These are phyloP conservation scores for Stramonita haemastoma DNA, from an alignment of 2,888 invertebrate genomes.

Conservation along the genomic window DNA sequence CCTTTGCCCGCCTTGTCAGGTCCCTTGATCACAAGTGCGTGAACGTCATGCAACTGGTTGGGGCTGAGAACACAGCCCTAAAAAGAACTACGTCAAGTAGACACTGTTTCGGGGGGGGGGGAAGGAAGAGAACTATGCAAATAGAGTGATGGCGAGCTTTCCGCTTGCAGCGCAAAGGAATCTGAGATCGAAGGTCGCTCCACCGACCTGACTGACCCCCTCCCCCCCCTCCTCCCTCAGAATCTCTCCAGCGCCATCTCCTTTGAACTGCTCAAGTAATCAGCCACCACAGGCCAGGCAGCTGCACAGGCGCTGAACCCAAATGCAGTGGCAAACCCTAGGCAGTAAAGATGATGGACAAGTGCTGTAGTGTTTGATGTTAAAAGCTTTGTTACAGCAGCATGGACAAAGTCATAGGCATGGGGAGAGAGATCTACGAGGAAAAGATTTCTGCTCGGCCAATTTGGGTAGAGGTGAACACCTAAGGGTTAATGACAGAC, in stretches of 20 bases:
- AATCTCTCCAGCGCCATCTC: not conserved
- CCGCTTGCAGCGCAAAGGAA: not conserved
- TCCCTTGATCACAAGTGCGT: not conserved
- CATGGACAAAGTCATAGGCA: not conserved
- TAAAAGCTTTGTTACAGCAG: conserved; percentile 1
- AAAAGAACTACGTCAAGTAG: not conserved
- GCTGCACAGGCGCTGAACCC: not conserved
- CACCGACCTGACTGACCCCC: not conserved
- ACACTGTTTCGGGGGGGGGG: not conserved
- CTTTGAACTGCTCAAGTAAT: not conserved
- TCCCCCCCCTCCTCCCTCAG: not conserved
- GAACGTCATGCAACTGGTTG: not conserved
- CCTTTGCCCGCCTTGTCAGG: not conserved
- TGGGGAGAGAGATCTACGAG: not conserved
- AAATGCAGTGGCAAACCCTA: not conserved
- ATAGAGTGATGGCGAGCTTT: not conserved
- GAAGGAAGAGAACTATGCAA: conserved; percentile 2
- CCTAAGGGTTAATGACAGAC: not conserved
- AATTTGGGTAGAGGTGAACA: not conserved
- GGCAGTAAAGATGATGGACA: conserved; percentile 6
- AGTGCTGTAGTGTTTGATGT: not conserved
- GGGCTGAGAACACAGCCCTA: not conserved
- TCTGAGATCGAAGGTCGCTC: not conserved
- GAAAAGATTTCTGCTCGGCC: not conserved
- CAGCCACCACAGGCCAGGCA: not conserved